Evolutionary conservation across 2,113 vertebrate species (phyloP).

Genomic region (Bungarus multicinctus): DNA sequence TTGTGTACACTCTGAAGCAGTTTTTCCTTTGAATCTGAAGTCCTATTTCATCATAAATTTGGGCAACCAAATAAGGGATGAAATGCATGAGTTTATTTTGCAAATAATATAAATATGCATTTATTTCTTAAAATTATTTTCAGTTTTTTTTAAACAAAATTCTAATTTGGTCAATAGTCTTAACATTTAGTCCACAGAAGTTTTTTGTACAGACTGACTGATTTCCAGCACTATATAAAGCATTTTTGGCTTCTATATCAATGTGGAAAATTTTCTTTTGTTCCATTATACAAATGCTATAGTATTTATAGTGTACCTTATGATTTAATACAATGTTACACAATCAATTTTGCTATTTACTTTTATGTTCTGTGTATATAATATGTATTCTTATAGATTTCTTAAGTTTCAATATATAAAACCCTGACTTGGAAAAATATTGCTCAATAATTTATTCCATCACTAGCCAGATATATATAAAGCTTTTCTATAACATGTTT

Average conservation of each 20-base stretch:
- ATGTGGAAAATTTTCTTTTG: background rate
- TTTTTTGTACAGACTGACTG: background rate
- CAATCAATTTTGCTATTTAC: background rate
- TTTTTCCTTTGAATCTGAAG: background rate
- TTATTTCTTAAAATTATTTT: background rate
- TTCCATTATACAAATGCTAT: background rate
- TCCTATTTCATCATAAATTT: background rate
- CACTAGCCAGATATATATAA: background rate
- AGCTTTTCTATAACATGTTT: background rate
- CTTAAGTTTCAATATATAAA: background rate
- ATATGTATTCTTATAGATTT: background rate
- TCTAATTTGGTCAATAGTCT: background rate
- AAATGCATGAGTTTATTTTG: background rate
- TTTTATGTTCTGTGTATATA: background rate
- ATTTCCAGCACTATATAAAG: background rate
- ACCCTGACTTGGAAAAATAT: background rate
- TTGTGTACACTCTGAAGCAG: background rate
- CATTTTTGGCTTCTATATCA: background rate
- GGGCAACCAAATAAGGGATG: background rate
- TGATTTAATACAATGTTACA: background rate
- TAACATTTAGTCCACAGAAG: background rate
- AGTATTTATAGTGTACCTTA: background rate
- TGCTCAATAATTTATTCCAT: background rate
- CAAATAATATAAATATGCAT: background rate
- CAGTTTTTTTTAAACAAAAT: background rate